Percentiles rank a stretch among this genome's conserved stretches.
phyloP scores from a whole-genome alignment of 1,140 invertebrate genomes.

The Littorina saxatilis region DNA sequence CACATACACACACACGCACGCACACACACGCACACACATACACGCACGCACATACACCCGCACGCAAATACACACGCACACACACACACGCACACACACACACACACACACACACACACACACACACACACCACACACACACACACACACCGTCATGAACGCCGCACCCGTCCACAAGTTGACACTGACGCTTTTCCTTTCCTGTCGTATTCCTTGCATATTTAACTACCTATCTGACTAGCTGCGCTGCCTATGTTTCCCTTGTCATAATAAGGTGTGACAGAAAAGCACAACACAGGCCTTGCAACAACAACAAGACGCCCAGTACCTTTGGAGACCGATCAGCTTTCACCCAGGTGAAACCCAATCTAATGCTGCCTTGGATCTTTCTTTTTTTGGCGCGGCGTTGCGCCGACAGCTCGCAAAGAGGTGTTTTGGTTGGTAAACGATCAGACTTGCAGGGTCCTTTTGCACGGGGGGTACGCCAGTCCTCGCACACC shows the following conservation, averaged over 20 bases:
- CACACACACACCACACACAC: too few relatives aligned
- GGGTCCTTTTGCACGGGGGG: constrained; percentile 3
- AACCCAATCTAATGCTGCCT: not conserved
- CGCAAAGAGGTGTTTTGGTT: not conserved
- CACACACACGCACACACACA: constrained; percentile 3
- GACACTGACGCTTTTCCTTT: too few relatives aligned
- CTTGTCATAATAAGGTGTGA: too few relatives aligned
- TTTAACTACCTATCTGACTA: too few relatives aligned
- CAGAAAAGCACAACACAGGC: not conserved
- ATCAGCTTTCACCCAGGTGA: constrained; percentile 14
- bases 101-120: constrained; percentile 27
- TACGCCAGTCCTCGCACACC: constrained; percentile 5
- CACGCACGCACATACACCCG: constrained; percentile 21
- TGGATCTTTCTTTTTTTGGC: not conserved
- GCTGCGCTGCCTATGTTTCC: too few relatives aligned
- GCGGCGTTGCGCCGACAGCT: constrained; percentile 18
- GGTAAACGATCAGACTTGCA: constrained; percentile 15
- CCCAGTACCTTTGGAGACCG: not conserved
- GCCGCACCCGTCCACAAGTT: too few relatives aligned
- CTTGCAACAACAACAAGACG: constrained; percentile 9
- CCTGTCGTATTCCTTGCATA: not conserved
- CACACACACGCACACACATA: constrained; percentile 12
- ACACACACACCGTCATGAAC: not conserved
- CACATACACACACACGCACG: not conserved
- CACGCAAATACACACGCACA: too few relatives aligned